A percentile compares a stretch with the other conserved stretches of the same genome.
These are phyloP conservation scores for Ianthella basta DNA, from an alignment of 37 sponge, comb jelly and placozoan genomes.

Conservation along the genomic window DNA sequence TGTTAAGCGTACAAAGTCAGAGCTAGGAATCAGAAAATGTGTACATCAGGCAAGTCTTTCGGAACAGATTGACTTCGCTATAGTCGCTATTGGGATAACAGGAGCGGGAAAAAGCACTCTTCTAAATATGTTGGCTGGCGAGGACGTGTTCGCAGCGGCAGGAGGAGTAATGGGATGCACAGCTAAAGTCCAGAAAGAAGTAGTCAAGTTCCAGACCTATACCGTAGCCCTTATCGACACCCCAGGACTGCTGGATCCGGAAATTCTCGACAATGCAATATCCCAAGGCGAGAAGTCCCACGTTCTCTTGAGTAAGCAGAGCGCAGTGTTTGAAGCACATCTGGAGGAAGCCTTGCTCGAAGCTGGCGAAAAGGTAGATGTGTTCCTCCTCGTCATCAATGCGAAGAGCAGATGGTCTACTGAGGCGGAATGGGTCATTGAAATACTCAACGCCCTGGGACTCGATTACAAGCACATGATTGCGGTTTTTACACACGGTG, in stretches of 20 bases:
- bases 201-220: not conserved
- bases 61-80: not conserved
- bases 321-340: not conserved
- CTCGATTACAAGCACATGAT: not conserved
- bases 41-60: not conserved
- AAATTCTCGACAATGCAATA: not conserved
- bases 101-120: slow-evolving; percentile 14
- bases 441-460: not conserved
- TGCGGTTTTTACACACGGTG: slow-evolving; percentile 8
- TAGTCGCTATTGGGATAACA: not conserved
- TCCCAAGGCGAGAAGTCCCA: too few relatives aligned
- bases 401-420: not conserved
- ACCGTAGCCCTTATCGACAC: not conserved
- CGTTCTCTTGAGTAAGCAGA: too few relatives aligned
- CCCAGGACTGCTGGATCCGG: not conserved
- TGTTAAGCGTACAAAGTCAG: not conserved
- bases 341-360: slow-evolving; percentile 5
- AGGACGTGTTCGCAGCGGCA: not conserved
- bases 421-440: not conserved
- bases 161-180: not conserved
- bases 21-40: not conserved
- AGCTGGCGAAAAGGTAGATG: not conserved
- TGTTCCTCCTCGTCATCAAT: not conserved
- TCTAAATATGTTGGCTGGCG: not conserved
- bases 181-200: not conserved